Conservation (phyloP, 2,797 vertebrate species). For the Betta splendens region DNA sequence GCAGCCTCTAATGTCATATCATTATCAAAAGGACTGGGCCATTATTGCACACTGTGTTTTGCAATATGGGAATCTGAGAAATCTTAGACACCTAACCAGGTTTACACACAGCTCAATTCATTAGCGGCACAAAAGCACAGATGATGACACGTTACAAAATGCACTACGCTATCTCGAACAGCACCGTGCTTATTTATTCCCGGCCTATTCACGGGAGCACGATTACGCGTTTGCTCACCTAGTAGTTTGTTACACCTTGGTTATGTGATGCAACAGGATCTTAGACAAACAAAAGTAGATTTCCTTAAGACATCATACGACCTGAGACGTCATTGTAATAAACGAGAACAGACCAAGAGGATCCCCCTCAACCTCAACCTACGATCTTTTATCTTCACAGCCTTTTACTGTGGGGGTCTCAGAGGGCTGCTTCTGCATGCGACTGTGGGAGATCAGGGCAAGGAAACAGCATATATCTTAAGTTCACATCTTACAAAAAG, state of each 20-base stretch:
- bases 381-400: conserved; percentile 70
- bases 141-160: conserved; percentile 32
- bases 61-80: conserved; percentile 39
- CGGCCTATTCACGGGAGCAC: conserved; percentile 6
- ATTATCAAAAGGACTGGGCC: conserved; percentile 56
- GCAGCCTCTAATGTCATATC: conserved; percentile 54
- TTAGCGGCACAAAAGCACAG: conserved; percentile 7
- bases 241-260: conserved; percentile 42
- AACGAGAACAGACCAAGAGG: conserved; percentile 69
- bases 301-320: conserved; percentile 66
- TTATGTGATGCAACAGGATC: conserved; percentile 48
- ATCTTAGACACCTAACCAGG: conserved; percentile 39
- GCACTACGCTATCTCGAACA: conserved; percentile 3
- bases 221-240: conserved; percentile 37
- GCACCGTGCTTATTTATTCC: conserved; percentile 7
- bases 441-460: conserved; percentile 72
- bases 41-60: conserved; percentile 42
- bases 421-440: conserved; percentile 64
- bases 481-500: conserved; percentile 77
- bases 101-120: conserved; percentile 31
- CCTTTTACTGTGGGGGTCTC: conserved; percentile 70
- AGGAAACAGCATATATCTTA: conserved; percentile 74
- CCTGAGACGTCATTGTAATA: conserved; percentile 71
- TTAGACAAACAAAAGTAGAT: conserved; percentile 48
- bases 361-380: conserved; percentile 38